Evolutionary conservation across 1,140 invertebrate species (phyloP).

Genomic region (Dreissena rostriformis): DNA sequence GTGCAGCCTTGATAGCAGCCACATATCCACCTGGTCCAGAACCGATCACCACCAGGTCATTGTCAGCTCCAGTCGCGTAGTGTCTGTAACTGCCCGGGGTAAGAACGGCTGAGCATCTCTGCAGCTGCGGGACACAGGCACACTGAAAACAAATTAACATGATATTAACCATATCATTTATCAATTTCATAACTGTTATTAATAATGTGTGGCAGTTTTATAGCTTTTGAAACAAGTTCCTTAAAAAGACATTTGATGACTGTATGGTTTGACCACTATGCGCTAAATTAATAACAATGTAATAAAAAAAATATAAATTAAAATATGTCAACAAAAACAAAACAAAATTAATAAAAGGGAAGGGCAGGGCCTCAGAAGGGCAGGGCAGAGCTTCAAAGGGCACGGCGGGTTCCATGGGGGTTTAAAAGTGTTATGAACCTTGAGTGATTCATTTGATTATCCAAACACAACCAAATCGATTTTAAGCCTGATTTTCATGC

Average conservation of each 20-base stretch:
- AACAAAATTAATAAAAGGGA: too few relatives aligned
- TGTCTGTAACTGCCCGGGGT: constrained; percentile 10
- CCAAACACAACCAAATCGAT: neutral
- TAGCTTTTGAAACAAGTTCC: neutral
- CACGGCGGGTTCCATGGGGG: too few relatives aligned
- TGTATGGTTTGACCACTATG: neutral
- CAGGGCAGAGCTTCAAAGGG: too few relatives aligned
- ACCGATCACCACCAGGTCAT: constrained; percentile 98
- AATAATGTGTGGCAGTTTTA: too few relatives aligned
- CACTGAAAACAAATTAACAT: constrained; percentile 35
- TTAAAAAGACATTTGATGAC: neutral
- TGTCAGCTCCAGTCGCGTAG: constrained; percentile 66
- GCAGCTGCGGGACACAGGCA: constrained; percentile 25
- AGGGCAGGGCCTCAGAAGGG: too few relatives aligned
- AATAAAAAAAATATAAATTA: too few relatives aligned
- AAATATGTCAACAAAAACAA: too few relatives aligned
- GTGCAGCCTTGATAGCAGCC: constrained; percentile 99
- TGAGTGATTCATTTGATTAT: neutral
- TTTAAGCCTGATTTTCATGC: neutral
- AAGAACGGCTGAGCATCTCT: constrained; percentile 32
- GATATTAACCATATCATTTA: neutral
- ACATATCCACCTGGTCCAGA: constrained; percentile 99
- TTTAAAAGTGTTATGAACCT: neutral
- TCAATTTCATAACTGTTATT: too few relatives aligned
- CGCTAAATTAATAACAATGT: too few relatives aligned